Evolutionary conservation across 2,888 invertebrate genomes (phyloP), one percentile per base, ranked within the genome.

Genomic region (Spodoptera littoralis): DNA sequence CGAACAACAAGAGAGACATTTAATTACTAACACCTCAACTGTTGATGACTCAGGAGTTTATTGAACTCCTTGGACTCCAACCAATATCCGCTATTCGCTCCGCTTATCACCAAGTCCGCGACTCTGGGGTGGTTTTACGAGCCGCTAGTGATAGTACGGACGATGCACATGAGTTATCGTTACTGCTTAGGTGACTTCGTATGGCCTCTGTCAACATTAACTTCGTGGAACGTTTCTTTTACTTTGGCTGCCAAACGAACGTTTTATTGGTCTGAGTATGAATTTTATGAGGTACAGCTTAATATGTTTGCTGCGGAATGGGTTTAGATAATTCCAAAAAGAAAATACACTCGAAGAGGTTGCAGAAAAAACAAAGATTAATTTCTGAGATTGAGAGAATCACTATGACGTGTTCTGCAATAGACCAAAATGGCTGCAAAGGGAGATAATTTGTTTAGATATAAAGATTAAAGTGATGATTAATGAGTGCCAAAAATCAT

Each of bases 91-190:
- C n/a, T n/a, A n/a, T n/a, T n/a, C n/a, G n/a, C 83, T 74, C 36
- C 63, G 56, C 75, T 55, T 50, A 11, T 48, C 60, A 78, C 18
- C 9, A 11, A 47, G 60, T n/a, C 13, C 70, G 11, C 73, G 42
- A 9, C 67, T 66, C 47, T 24, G 61, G 61, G 61, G 76, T 81
- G 63, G 79, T 84, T 91, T 90, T 90, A 90, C 84, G 90, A 87
- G 75, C 73, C 70, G 82, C 78, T 83, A 81, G 81, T 87, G 89
- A 88, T 89, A 87, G 67, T 84, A 85, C 85, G 83, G 82, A 80
- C 81, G 82, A 79, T 82, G 88, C 84, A 83, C 80, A 88, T 88
- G 88, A 88, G 86, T 89, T 85, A 80, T 78, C 66, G 83, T 85
- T 83, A 85, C 85, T 83, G 85, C 83, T 85, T 84, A 86, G 87